Conservation (phyloP, 1,140 invertebrate genomes). For the Varroa destructor region DNA sequence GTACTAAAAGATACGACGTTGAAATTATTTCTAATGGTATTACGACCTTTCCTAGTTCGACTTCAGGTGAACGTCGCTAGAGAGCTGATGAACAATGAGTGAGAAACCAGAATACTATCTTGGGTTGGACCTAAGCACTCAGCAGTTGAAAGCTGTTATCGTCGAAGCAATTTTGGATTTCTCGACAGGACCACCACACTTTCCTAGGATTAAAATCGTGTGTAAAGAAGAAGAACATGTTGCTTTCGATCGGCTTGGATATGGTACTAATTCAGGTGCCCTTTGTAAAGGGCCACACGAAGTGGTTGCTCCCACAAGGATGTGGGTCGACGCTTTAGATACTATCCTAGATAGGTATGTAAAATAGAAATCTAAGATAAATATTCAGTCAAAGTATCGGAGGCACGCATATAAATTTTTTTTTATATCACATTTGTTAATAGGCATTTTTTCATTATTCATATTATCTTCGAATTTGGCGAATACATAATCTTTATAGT, state of each 20-base stretch:
- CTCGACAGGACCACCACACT: conserved; percentile 64
- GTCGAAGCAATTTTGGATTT: conserved; percentile 56
- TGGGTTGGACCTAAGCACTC: conserved; percentile 37
- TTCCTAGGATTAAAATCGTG: conserved; percentile 1
- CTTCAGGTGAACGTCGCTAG: too few species aligned
- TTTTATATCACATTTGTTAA: not conserved
- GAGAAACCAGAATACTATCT: conserved; percentile 30
- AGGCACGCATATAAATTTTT: too few species aligned
- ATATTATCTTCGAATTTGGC: not conserved
- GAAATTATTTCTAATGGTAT: too few species aligned
- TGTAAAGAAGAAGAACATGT: conserved; percentile 28
- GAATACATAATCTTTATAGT: too few species aligned
- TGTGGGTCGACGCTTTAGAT: conserved; percentile 92
- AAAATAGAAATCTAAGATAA: too few species aligned
- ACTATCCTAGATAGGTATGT: conserved; percentile 60
- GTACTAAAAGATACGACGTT: too few species aligned
- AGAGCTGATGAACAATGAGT: too few species aligned
- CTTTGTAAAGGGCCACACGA: conserved; percentile 49
- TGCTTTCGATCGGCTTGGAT: conserved; percentile 36
- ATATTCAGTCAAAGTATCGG: too few species aligned
- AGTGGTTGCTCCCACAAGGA: conserved; percentile 65
- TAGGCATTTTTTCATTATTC: not conserved
- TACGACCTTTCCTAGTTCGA: too few species aligned
- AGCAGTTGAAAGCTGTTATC: conserved; percentile 69
- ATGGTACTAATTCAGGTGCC: conserved; percentile 65